Base-by-base conservation (phyloP, 2,113 vertebrate genomes). In the Rhinoderma darwinii region DNA sequence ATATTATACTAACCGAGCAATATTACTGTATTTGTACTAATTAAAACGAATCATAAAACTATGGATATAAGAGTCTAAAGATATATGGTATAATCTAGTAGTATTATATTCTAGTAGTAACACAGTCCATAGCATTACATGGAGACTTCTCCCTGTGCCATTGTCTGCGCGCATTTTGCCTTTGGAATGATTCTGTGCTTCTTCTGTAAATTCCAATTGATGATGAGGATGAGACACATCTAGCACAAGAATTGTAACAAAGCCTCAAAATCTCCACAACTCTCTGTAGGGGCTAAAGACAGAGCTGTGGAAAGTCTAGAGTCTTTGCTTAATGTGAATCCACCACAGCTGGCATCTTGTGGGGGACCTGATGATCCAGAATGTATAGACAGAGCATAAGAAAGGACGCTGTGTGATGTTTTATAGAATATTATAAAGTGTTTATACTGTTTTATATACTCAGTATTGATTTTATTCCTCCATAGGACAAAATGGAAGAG, bases 401-500 rank as follows among this genome's bases (percentile, higher is more conserved):
- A 27, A 68, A 32, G 30, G 27, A 5, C 11, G 1, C n/a, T 47
- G 73, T 75, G 18, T 77, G n/a, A 30, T 44, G 43, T 47, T 1
- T 30, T 30, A 51, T 8, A 50, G n/a, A 77, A 7, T 79, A 18
- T 14, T 54, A 17, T 1, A 22, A 37, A 14, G 50, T 59, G 22
- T 39, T 35, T 51, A 14, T 5, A 22, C n/a, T 37, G 5, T 39
- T 72, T 7, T 72, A 3, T 61, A n/a, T 61, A 39, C 51, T 61
- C 20, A 63, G 15, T 63, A 17, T 51, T 39, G 12, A 4, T 43
- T 59, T 51, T 80, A 81, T 88, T 92, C 89, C 92, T 87, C 89
- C 92, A 0, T 73, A 99, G 97, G 94, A 98, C 97, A 88, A 98
- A 98, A 91, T 98, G 98, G 98, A 98, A 98, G 91, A 87, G 97